phyloP scores from a whole-genome alignment of 2,797 vertebrate genomes.

The Pristis pectinata region DNA sequence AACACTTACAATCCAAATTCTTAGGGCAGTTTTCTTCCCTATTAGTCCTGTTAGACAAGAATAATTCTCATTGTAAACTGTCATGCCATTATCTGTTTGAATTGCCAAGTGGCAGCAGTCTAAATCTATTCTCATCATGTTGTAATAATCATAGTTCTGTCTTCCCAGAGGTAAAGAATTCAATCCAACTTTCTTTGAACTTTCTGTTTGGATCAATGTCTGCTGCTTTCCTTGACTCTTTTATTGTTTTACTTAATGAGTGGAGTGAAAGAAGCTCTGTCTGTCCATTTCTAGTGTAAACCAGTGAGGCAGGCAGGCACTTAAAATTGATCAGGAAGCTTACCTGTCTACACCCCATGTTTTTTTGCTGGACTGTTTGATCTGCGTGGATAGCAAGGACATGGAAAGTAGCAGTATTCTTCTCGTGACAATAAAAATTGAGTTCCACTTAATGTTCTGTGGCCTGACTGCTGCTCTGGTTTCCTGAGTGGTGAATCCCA shows the following conservation, averaged over 20 bases:
- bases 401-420: not conserved
- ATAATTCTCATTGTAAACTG: not conserved
- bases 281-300: not conserved
- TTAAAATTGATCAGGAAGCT: not conserved
- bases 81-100: slow-evolving; percentile 2
- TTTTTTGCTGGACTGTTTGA: not conserved
- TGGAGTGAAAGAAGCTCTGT: too few relatives aligned
- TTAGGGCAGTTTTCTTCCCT: not conserved
- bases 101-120: not conserved
- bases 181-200: slow-evolving; percentile 13
- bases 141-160: slow-evolving; percentile 1
- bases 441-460: not conserved
- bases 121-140: not conserved
- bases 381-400: not conserved
- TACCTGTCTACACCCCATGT: not conserved
- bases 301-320: too few relatives aligned
- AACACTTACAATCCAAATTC: too few relatives aligned
- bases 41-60: not conserved
- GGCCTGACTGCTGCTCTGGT: not conserved
- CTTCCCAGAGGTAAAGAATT: not conserved
- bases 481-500: not conserved
- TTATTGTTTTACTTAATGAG: not conserved
- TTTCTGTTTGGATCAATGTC: not conserved
- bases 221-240: not conserved
- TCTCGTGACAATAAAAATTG: not conserved